Base-by-base conservation (phyloP, 2,797 vertebrate genomes). In the Pachyuromys duprasi region DNA sequence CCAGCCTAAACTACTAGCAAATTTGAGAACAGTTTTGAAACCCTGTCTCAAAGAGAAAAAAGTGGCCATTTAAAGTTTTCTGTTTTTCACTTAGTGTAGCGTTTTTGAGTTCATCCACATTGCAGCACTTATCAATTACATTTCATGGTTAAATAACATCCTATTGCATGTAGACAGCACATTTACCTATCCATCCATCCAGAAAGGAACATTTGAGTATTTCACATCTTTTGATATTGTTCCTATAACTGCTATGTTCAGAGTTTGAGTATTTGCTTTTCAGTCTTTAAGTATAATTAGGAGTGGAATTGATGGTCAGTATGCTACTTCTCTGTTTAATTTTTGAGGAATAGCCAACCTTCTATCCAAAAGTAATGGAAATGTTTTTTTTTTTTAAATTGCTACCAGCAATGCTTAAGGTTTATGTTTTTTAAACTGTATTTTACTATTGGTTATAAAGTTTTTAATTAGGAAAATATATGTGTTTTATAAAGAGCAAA, bases 381-480 rank as follows among this genome's bases (percentile, higher is more conserved):
- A 31, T 75, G 65, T 45, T 86, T 84, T 78, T 78, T 28, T 65
- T 65, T 67, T 67, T 18, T 70, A 36, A 22, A 14, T 80, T 75
- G 7, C 20, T 5, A n/a, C 15, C 22, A 57, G 72, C 13, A 63
- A 42, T 79, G 45, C 31, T 28, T 14, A 33, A 65, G 22, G 36
- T 72, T 72, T 72, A 22, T 72, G n/a, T 39, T 39, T 72, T 72
- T 39, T 18, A 72, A 72, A 70, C 33, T 20, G 9, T 72, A 72
- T 72, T 20, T 72, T 72, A 72, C 18, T 49, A 72, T 39, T 72
- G 60, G 24, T 63, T 65, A 53, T 45, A 62, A 76, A 22, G 33
- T 67, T 95, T 90, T 62, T 67, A 90, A 75, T 49, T 36, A 95
- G 91, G 60, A 63, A 93, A 63, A 18, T n/a, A 8, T 39, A 1